These are phyloP conservation scores for Crocallis elinguaria DNA, from an alignment of 2,888 invertebrate genomes.

Conservation along the genomic window DNA sequence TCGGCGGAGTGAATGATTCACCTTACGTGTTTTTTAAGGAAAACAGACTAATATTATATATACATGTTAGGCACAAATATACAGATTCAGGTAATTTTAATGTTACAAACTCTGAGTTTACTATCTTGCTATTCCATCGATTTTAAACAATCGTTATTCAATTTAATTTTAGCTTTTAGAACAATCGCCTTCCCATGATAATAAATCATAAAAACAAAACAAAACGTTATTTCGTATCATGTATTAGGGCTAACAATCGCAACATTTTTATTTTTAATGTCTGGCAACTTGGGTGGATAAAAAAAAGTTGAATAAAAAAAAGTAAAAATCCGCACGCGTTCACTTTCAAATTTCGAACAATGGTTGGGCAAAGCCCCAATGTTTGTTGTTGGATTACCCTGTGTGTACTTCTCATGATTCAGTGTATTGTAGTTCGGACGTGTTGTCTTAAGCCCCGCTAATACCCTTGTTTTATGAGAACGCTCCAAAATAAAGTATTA, in stretches of 20 bases:
- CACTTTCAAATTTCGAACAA: slow-evolving; percentile 62
- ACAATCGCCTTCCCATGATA: slow-evolving; percentile 20
- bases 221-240: slow-evolving; percentile 27
- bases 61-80: background rate
- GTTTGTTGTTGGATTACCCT: slow-evolving; percentile 72
- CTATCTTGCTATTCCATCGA: background rate
- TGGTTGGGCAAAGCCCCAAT: slow-evolving; percentile 52
- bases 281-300: slow-evolving; percentile 42
- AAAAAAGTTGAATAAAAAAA: slow-evolving; percentile 44
- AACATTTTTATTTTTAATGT: slow-evolving; percentile 30
- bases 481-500: slow-evolving; percentile 34
- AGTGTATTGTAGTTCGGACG: slow-evolving; percentile 37
- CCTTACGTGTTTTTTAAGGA: too few relatives aligned
- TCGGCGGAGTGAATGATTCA: too few relatives aligned
- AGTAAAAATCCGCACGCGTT: slow-evolving; percentile 54
- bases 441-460: slow-evolving; percentile 37
- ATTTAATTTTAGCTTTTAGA: background rate
- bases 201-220: slow-evolving; percentile 19
- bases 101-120: background rate
- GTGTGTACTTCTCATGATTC: slow-evolving; percentile 75
- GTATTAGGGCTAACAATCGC: slow-evolving; percentile 26
- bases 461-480: slow-evolving; percentile 38
- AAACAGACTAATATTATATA: background rate
- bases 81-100: background rate
- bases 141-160: background rate